Evolutionary conservation across 1,140 invertebrate species (phyloP), one percentile per base, ranked within the genome.

Genomic region (Ectropis grisescens): DNA sequence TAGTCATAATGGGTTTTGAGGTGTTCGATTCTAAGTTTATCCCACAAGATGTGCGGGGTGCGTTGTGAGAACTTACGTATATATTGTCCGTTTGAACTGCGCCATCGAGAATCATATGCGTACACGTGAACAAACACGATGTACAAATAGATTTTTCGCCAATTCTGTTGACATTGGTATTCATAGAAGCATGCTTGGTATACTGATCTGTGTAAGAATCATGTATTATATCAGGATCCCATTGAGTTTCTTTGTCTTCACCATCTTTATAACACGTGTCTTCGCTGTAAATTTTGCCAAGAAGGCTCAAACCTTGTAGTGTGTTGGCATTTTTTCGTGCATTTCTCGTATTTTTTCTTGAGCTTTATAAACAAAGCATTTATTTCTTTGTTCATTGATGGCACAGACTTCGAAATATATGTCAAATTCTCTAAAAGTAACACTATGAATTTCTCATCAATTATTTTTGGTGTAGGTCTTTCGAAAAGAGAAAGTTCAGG

Each of bases 401-500:
- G 67, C 16, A 62, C 22, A 27, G 47, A 52, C 39, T 64, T 60
- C 1, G 71, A 68, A 2, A 76, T 33, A 10, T 46, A 23, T 4
- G 46, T 46, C 16, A 80, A 46, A 46, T 72, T 67, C 39, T 74
- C 58, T 10, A 80, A 33, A 5, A 80, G 19, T 11, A 62, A 36
- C 1, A 68, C 26, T 32, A 75, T 66, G 15, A 68, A 74, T 29
- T 58, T 52, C 19, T 75, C 69, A 30, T 74, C 62, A 9, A 78
- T 64, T 13, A 55, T 35, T 28, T 51, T 44, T 4, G 58, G 54
- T 11, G 45, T 13, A 1, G 39, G 23, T 23, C 45, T 41, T 15
- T 49, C 37, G 19, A 47, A 45, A 7, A 44, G 12, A 0, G 27
- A 13, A 2, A 43, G 22, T 28, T 39, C 38, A 1, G 29, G 11